phyloP scores from a whole-genome alignment of 1,140 invertebrate genomes.

The Leptinotarsa texana region DNA sequence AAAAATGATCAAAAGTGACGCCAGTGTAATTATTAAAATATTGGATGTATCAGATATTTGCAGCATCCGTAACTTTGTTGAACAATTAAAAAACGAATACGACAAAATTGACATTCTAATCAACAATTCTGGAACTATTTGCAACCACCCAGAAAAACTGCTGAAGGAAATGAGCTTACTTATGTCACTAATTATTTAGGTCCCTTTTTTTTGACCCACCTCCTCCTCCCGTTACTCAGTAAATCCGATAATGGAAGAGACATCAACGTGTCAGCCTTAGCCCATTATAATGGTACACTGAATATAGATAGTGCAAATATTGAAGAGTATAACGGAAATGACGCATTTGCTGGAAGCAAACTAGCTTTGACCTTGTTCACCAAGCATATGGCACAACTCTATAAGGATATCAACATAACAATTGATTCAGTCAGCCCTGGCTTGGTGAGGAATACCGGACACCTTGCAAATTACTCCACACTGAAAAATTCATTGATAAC shows the following conservation, averaged over 20 bases:
- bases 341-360: conserved; percentile 68
- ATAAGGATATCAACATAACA: conserved; percentile 65
- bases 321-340: conserved; percentile 61
- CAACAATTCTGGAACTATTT: conserved; percentile 75
- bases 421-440: conserved; percentile 77
- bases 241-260: conserved; percentile 62
- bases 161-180: conserved; percentile 70
- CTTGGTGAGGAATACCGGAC: conserved; percentile 67
- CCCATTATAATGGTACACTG: conserved; percentile 62
- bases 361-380: conserved; percentile 66
- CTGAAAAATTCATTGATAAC: conserved; percentile 57
- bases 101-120: conserved; percentile 72
- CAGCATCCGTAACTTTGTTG: conserved; percentile 55
- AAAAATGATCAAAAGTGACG: conserved; percentile 51
- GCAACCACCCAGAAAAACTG: conserved; percentile 60
- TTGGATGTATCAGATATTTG: conserved; percentile 56
- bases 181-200: conserved; percentile 67
- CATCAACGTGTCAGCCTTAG: conserved; percentile 68
- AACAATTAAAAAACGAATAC: conserved; percentile 51
- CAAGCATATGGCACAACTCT: conserved; percentile 58
- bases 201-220: conserved; percentile 68
- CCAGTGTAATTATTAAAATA: conserved; percentile 55
- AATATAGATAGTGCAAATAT: conserved; percentile 62
- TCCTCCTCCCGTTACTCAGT: conserved; percentile 64
- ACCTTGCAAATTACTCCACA: conserved; percentile 62